Percentiles rank a stretch among this genome's conserved stretches.
Conservation (phyloP, 2,797 vertebrate species). For the Sebastes elongatus region DNA sequence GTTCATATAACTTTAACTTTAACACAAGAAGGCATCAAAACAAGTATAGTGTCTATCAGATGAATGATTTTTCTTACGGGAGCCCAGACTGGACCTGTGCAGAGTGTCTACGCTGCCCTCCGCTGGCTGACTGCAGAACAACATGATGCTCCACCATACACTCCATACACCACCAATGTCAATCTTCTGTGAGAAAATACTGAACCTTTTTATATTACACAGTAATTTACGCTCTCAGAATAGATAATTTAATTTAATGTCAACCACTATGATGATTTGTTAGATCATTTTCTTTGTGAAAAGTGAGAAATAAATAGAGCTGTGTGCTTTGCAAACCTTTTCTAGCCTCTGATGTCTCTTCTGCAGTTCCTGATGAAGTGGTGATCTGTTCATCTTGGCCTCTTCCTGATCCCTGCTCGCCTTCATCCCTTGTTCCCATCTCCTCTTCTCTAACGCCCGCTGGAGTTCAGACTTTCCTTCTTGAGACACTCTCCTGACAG, state of each 20-base stretch:
- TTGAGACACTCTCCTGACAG: conserved; percentile 73
- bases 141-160: background rate
- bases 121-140: conserved; percentile 42
- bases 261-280: background rate
- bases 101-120: conserved; percentile 41
- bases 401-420: conserved; percentile 85
- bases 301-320: background rate
- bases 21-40: background rate
- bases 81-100: background rate
- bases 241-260: background rate
- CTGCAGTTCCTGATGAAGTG: conserved; percentile 86
- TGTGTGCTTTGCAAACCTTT: conserved; percentile 71
- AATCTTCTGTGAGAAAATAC: background rate
- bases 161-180: background rate
- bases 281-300: background rate
- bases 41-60: background rate
- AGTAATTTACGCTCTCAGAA: background rate
- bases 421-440: conserved; percentile 84
- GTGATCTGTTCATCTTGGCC: conserved; percentile 79
- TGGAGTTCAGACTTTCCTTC: conserved; percentile 88
- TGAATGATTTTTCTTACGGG: background rate
- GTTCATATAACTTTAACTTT: background rate
- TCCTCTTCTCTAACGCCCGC: conserved; percentile 84
- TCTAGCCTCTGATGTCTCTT: conserved; percentile 86
- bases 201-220: background rate